Percentiles rank a stretch among this genome's conserved stretches.
Conservation (phyloP, 2,888 invertebrate species). For the Drosophila flavopinicola region DNA sequence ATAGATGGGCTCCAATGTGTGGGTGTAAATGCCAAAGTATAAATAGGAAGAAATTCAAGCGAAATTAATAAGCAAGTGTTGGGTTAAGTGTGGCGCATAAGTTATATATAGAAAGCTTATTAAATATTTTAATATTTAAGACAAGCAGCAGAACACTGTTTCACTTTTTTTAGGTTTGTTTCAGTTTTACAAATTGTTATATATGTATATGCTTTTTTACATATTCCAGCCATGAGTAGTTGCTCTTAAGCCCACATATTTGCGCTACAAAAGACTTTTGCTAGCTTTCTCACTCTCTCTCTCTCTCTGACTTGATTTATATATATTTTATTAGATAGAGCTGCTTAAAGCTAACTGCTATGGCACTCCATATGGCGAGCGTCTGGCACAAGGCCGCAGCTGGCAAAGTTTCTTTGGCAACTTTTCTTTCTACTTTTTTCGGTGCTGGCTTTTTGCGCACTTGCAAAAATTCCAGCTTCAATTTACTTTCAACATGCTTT, state of each 20-base stretch:
- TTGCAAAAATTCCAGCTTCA: conserved; percentile 72
- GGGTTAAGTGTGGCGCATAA: too few species aligned
- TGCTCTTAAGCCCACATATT: conserved; percentile 1
- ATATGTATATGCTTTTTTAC: neutral
- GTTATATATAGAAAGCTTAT: too few species aligned
- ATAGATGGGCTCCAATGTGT: conserved; percentile 11
- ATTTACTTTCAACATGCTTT: conserved; percentile 80
- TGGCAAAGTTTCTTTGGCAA: conserved; percentile 53
- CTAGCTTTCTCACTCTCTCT: too few species aligned
- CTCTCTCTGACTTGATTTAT: too few species aligned
- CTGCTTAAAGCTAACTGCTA: conserved; percentile 52
- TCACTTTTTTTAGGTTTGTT: too few species aligned
- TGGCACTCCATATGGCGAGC: conserved; percentile 39
- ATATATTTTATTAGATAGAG: conserved; percentile 12
- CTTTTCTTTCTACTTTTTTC: conserved; percentile 41
- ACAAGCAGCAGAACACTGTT: too few species aligned
- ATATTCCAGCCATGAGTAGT: neutral
- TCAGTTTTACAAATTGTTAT: too few species aligned
- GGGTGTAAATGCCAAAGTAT: neutral
- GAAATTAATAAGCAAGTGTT: too few species aligned
- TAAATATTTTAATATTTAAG: too few species aligned
- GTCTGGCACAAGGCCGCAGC: conserved; percentile 43
- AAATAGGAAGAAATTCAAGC: too few species aligned
- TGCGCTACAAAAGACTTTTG: conserved; percentile 3
- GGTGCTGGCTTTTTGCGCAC: conserved; percentile 59